These are phyloP conservation scores for Mormoops blainvillei DNA, from an alignment of 2,113 vertebrate species.

Conservation along the genomic window DNA sequence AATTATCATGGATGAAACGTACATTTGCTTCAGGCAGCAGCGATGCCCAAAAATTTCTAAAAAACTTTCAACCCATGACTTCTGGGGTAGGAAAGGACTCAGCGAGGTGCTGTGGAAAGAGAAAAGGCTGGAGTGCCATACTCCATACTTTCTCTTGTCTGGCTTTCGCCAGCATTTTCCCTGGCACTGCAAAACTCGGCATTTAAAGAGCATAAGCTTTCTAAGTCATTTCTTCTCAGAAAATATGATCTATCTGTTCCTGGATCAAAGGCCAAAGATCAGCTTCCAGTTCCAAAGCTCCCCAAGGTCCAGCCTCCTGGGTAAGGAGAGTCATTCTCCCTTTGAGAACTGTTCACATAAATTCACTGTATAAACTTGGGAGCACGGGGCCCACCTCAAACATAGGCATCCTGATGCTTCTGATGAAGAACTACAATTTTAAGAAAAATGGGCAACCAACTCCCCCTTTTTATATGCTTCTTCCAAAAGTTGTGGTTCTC, in stretches of 20 bases:
- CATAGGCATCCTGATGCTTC: neutral
- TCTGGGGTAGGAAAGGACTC: neutral
- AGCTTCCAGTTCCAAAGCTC: neutral
- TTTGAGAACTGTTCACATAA: neutral
- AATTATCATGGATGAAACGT: neutral
- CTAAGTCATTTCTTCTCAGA: neutral
- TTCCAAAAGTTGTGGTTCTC: slow-evolving; percentile 22
- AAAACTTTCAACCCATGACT: neutral
- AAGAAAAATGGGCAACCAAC: neutral
- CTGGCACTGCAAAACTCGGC: neutral
- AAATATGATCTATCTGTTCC: neutral
- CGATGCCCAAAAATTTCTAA: neutral
- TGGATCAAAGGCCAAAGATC: neutral
- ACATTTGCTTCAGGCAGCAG: neutral
- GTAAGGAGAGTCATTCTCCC: neutral
- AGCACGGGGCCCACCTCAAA: neutral
- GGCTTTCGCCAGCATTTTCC: neutral
- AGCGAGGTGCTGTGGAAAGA: neutral
- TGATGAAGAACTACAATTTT: neutral
- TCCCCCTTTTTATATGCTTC: neutral
- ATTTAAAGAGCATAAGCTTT: neutral
- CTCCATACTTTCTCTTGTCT: neutral
- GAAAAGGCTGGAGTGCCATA: neutral
- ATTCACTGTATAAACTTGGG: neutral
- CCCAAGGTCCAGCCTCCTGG: neutral